phyloP scores from a whole-genome alignment of 2,888 invertebrate species.

The Andricus curvator region DNA sequence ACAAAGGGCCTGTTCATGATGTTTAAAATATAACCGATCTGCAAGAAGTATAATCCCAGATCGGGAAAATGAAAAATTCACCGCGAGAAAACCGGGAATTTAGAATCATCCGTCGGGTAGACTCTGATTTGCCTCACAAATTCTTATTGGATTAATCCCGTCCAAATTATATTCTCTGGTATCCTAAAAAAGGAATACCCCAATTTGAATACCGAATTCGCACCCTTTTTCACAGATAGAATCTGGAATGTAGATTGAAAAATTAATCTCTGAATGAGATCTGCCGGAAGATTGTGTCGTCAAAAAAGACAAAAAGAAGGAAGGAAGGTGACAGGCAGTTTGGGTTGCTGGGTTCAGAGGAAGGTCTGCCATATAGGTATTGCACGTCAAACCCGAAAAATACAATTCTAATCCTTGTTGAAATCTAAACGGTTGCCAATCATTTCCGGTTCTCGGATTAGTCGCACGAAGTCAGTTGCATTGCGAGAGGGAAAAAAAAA shows the following conservation, averaged over 20 bases:
- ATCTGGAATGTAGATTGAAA: conserved; percentile 46
- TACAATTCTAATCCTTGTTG: conserved; percentile 69
- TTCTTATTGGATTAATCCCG: too few species aligned
- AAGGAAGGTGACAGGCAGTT: conserved; percentile 61
- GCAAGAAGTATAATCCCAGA: too few species aligned
- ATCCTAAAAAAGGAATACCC: not conserved
- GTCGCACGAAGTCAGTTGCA: conserved; percentile 64
- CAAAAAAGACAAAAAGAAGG: conserved; percentile 55
- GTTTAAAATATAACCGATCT: too few species aligned
- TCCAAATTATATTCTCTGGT: too few species aligned
- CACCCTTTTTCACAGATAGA: conserved; percentile 17
- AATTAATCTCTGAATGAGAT: conserved; percentile 53
- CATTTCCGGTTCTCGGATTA: conserved; percentile 79
- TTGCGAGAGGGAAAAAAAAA: too few species aligned
- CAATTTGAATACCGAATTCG: not conserved
- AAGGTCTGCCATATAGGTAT: conserved; percentile 40
- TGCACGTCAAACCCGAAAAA: conserved; percentile 54
- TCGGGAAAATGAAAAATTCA: too few species aligned
- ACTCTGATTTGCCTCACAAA: too few species aligned
- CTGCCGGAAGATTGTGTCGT: conserved; percentile 69
- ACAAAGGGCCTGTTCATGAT: too few species aligned
- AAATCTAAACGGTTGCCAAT: conserved; percentile 78
- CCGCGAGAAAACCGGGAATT: too few species aligned
- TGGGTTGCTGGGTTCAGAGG: conserved; percentile 45
- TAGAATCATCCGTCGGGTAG: too few species aligned